These are phyloP conservation scores for Motacilla alba DNA, from an alignment of 2,113 vertebrate species.

Conservation along the genomic window DNA sequence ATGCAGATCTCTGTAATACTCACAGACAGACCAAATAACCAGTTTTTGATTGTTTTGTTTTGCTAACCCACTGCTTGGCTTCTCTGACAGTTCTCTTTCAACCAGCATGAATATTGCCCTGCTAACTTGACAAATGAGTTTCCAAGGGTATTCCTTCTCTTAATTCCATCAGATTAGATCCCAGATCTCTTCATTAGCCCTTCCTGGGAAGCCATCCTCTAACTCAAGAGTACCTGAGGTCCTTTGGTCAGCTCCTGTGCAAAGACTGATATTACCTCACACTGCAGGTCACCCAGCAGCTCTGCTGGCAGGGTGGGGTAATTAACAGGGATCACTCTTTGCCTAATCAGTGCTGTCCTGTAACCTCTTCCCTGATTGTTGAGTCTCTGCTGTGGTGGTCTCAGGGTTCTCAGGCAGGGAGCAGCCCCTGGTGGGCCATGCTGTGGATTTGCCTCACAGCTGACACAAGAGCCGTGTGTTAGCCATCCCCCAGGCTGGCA, in stretches of 20 bases:
- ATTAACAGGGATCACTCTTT: not conserved
- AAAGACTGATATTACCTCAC: not conserved
- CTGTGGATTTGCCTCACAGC: too few species aligned
- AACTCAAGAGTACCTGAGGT: not conserved
- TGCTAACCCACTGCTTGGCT: not conserved
- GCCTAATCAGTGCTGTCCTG: not conserved
- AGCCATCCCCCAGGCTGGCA: rapidly evolving
- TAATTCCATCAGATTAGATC: not conserved
- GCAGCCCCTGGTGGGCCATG: not conserved
- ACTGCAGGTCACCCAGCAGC: not conserved
- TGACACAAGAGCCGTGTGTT: not conserved
- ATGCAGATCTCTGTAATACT: not conserved
- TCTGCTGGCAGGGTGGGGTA: not conserved
- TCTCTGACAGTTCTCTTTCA: not conserved
- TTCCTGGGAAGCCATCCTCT: not conserved
- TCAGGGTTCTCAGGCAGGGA: rapidly evolving
- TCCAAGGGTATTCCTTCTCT: not conserved
- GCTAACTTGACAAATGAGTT: not conserved
- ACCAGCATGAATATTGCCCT: not conserved
- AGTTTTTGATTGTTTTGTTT: not conserved
- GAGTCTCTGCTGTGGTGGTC: not conserved
- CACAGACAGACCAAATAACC: not conserved
- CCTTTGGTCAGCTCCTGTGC: not conserved
- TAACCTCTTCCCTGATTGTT: not conserved
- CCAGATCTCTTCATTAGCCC: not conserved